Base-by-base conservation (phyloP, 1,140 invertebrate species). In the Euglossa dilemma region DNA sequence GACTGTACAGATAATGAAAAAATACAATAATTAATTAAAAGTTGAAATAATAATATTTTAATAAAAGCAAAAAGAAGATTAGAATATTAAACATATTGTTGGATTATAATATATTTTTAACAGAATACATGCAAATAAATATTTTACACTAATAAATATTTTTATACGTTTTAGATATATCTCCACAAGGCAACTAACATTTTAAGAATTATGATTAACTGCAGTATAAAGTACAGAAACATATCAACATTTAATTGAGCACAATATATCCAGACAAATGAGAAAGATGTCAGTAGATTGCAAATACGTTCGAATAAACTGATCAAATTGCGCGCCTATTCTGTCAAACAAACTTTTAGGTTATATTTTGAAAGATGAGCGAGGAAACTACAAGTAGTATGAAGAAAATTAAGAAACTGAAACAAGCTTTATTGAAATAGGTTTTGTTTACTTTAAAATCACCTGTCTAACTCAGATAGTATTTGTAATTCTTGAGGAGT, bases 401-500 rank as follows among this genome's bases (percentile, higher is more conserved):
- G 16, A 36, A 6, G 18, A 47, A 54, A 9, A 69, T 54, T 28
- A 25, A 28, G 57, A 47, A 54, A 43, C n/a, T 12, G 18, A 20
- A 56, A 16, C 8, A 12, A 57, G 14, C 0, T 47, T 77, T 25
- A 14, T 23, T n/a, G 9, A 2, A 52, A 1, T n/a, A 25, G 28
- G 18, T 25, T 63, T 70, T 28, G 18, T 70, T 71, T 63, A 54
- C 2, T 63, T 45, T 7, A 59, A 81, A 52, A 86, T 93, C 95
- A 97, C 97, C 97, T 98, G 95, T 98, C 97, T 92, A 97, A 95
- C 91, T 97, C 97, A n/a, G 97, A 97, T 83, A 98, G 95, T 89
- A 97, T 96, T 94, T 97, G 97, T 83, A 98, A 93, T 94, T 98
- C 97, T 92, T 97, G 96, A 70, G 96, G 96, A 90, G 97, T 96